These are phyloP conservation scores for Epinephelus moara DNA, from an alignment of 2,113 vertebrate genomes.

Conservation along the genomic window DNA sequence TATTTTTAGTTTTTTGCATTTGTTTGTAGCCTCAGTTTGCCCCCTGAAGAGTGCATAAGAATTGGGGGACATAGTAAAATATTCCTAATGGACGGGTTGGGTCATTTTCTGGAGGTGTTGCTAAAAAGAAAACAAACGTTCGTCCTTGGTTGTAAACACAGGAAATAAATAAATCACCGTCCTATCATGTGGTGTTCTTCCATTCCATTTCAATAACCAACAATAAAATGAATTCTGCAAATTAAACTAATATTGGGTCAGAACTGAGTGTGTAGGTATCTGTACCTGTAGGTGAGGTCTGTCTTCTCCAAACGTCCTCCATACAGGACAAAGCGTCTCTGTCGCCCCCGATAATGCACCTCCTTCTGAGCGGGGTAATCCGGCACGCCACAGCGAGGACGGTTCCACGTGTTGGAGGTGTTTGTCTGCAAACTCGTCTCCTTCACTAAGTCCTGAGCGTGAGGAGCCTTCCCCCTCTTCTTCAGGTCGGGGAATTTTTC, in stretches of 20 bases:
- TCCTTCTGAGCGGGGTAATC: slow-evolving; percentile 78
- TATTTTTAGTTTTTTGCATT: neutral
- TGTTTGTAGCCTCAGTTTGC: neutral
- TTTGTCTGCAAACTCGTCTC: slow-evolving; percentile 36
- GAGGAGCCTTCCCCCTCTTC: slow-evolving; percentile 52
- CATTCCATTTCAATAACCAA: neutral
- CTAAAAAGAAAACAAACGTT: neutral
- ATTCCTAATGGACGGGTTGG: neutral
- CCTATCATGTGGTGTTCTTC: neutral
- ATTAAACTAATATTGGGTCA: no score
- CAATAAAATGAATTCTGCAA: neutral
- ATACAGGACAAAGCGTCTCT: slow-evolving; percentile 90
- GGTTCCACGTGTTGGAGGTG: slow-evolving; percentile 70
- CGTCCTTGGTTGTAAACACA: neutral
- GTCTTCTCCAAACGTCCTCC: slow-evolving; percentile 91
- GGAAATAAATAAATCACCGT: neutral
- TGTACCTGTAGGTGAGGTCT: slow-evolving; percentile 93
- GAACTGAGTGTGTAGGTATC: neutral
- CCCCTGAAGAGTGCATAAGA: neutral
- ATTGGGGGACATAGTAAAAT: neutral
- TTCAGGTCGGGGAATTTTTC: slow-evolving; percentile 70
- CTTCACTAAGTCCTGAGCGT: slow-evolving; percentile 69
- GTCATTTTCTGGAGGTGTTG: neutral
- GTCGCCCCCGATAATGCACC: slow-evolving; percentile 56
- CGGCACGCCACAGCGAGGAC: slow-evolving; percentile 90